These are phyloP conservation scores for Girardia tigrina DNA, from an alignment of 2,888 invertebrate genomes.

Conservation along the genomic window DNA sequence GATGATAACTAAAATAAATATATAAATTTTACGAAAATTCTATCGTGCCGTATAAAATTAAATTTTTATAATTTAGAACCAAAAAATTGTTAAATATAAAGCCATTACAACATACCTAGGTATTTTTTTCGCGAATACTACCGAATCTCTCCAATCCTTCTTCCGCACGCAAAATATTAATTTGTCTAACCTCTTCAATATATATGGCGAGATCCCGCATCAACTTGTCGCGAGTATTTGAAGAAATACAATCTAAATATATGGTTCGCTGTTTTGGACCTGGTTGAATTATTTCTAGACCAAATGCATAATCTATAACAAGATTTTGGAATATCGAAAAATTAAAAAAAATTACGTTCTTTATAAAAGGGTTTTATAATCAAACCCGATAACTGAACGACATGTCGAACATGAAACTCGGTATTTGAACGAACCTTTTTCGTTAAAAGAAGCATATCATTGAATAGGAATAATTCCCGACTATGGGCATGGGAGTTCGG, in stretches of 20 bases:
- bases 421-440: neutral
- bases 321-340: neutral
- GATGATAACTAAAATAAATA: no score
- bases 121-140: neutral
- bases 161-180: neutral
- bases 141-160: neutral
- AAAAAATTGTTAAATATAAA: no score
- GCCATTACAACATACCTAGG: no score
- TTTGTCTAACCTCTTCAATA: neutral
- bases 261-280: neutral
- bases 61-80: no score
- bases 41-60: no score
- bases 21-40: no score
- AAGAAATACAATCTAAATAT: neutral
- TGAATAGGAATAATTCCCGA: neutral
- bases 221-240: neutral
- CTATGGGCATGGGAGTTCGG: neutral
- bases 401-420: neutral
- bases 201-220: neutral
- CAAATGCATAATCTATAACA: neutral
- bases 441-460: neutral
- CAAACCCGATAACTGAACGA: neutral
- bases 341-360: neutral
- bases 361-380: neutral
- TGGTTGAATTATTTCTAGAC: neutral